phyloP scores from a whole-genome alignment of 1,140 invertebrate species.

The Sitodiplosis mosellana region DNA sequence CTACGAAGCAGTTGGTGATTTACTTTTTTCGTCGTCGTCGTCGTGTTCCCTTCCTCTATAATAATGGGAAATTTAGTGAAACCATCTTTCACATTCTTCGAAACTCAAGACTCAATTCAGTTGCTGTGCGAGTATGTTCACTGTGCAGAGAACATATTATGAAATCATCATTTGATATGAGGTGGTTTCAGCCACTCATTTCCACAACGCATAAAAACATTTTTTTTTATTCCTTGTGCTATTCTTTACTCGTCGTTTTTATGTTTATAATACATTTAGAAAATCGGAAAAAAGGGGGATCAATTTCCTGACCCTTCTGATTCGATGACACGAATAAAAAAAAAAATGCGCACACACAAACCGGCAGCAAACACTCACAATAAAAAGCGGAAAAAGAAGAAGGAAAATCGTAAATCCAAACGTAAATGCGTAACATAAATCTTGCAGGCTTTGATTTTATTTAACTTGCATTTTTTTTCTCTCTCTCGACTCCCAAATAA shows the following conservation, averaged over 20 bases:
- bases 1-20: too few relatives aligned
- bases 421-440: background rate
- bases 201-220: too few relatives aligned
- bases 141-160: background rate
- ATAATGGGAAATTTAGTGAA: background rate
- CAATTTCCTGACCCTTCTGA: background rate
- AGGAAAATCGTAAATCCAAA: slow-evolving; percentile 1
- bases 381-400: background rate
- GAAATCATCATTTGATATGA: background rate
- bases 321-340: background rate
- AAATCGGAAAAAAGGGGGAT: background rate
- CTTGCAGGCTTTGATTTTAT: background rate
- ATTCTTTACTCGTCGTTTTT: background rate
- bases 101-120: background rate
- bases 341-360: background rate
- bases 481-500: background rate
- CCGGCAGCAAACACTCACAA: too few relatives aligned
- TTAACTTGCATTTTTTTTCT: background rate
- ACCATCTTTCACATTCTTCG: background rate
- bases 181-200: too few relatives aligned
- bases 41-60: too few relatives aligned
- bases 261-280: too few relatives aligned
- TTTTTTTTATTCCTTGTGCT: background rate
- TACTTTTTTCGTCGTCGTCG: too few relatives aligned
- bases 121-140: background rate